Evolutionary conservation across 1,140 invertebrate genomes (phyloP).

Genomic region (Parasteatoda tepidariorum): DNA sequence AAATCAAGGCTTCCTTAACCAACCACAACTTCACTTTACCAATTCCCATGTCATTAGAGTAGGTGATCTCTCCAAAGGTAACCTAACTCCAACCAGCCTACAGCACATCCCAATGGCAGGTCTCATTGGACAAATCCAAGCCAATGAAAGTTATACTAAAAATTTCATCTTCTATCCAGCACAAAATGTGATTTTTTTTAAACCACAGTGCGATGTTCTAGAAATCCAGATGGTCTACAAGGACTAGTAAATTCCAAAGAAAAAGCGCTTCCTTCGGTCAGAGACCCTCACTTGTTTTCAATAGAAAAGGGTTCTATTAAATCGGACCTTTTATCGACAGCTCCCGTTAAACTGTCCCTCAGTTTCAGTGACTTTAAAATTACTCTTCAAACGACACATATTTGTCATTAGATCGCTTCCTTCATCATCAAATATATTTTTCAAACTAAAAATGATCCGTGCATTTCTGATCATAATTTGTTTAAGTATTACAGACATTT

Average conservation of each 20-base stretch:
- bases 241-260: not conserved
- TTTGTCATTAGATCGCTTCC: not conserved
- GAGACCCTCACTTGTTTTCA: not conserved
- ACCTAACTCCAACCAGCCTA: not conserved
- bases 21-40: not conserved
- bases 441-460: not conserved
- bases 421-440: not conserved
- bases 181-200: not conserved
- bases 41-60: not conserved
- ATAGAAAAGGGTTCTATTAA: not conserved
- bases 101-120: not conserved
- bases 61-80: not conserved
- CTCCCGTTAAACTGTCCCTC: not conserved
- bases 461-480: not conserved
- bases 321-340: not conserved
- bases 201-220: not conserved
- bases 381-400: too few relatives aligned
- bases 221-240: not conserved
- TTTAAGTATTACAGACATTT: not conserved
- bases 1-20: not conserved
- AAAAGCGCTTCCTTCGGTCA: not conserved
- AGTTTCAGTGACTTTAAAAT: not conserved
- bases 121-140: not conserved
- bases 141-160: not conserved
- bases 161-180: not conserved